These are phyloP conservation scores for Ochotona curzoniae DNA, from an alignment of 2,113 vertebrate species.

Conservation along the genomic window DNA sequence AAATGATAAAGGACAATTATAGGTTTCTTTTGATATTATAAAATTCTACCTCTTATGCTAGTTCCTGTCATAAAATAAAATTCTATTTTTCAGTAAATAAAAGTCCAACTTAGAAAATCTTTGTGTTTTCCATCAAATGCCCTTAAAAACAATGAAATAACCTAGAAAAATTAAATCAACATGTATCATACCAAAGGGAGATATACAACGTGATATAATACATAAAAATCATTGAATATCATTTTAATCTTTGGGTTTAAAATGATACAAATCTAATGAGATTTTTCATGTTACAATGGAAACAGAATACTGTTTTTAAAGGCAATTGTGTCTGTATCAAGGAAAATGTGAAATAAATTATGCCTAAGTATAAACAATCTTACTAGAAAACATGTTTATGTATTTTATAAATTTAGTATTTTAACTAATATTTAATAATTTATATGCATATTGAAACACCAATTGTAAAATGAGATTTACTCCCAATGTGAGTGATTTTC, in stretches of 20 bases:
- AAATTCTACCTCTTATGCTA: background rate
- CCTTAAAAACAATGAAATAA: background rate
- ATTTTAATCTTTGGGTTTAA: conserved; percentile 9
- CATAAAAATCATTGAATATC: background rate
- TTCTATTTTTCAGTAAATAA: background rate
- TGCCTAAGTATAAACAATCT: conserved; percentile 56
- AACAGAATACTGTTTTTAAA: conserved; percentile 18
- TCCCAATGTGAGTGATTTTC: conserved; percentile 64
- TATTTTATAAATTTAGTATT: conserved; percentile 58
- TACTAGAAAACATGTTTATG: background rate
- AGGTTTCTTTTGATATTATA: conserved; percentile 20
- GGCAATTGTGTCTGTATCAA: background rate
- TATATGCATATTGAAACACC: background rate
- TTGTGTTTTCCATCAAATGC: background rate
- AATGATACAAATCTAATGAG: conserved; percentile 32
- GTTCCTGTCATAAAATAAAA: background rate
- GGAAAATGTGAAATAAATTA: too few species aligned
- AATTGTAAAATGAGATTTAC: conserved; percentile 40
- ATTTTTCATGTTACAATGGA: background rate
- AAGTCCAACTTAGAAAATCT: conserved; percentile 5
- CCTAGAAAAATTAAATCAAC: background rate
- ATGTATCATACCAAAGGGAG: background rate
- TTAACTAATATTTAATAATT: conserved; percentile 39
- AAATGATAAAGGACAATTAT: background rate
- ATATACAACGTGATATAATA: background rate